These are phyloP conservation scores for Spodoptera littoralis DNA, from an alignment of 2,888 invertebrate species.

Conservation along the genomic window DNA sequence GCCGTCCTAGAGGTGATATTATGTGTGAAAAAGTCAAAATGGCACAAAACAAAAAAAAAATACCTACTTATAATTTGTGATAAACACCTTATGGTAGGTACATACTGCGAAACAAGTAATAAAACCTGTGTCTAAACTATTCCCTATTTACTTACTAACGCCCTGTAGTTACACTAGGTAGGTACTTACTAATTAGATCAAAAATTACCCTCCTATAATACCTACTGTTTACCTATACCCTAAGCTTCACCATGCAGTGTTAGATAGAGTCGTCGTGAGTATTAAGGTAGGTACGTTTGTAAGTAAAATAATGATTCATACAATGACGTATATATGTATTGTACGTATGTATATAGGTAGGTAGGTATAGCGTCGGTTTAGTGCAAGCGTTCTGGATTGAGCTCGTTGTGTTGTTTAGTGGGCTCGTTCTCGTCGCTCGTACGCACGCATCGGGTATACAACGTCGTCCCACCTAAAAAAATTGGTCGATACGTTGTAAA, in stretches of 20 bases:
- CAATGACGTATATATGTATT: constrained; percentile 55
- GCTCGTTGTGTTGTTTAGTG: constrained; percentile 65
- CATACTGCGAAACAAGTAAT: too few species aligned
- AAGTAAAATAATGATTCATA: constrained; percentile 59
- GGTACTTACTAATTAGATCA: too few species aligned
- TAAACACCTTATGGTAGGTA: too few species aligned
- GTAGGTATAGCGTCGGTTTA: constrained; percentile 59
- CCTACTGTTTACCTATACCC: too few species aligned
- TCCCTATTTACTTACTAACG: too few species aligned
- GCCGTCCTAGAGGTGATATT: too few species aligned
- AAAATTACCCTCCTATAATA: too few species aligned
- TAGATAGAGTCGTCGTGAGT: constrained; percentile 1
- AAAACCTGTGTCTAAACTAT: too few species aligned
- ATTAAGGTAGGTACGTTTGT: constrained; percentile 16
- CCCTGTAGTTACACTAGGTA: too few species aligned
- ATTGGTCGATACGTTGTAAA: constrained; percentile 44
- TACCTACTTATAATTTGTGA: too few species aligned
- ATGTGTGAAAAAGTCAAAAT: too few species aligned
- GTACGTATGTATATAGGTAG: constrained; percentile 26
- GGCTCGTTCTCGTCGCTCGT: constrained; percentile 66
- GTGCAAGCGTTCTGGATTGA: constrained; percentile 64
- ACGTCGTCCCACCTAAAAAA: constrained; percentile 56
- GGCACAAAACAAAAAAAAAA: too few species aligned
- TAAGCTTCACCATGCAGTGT: neutral
- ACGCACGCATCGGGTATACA: constrained; percentile 65